These are phyloP conservation scores for Xenops minutus DNA, from an alignment of 2,797 vertebrate species.

Conservation along the genomic window DNA sequence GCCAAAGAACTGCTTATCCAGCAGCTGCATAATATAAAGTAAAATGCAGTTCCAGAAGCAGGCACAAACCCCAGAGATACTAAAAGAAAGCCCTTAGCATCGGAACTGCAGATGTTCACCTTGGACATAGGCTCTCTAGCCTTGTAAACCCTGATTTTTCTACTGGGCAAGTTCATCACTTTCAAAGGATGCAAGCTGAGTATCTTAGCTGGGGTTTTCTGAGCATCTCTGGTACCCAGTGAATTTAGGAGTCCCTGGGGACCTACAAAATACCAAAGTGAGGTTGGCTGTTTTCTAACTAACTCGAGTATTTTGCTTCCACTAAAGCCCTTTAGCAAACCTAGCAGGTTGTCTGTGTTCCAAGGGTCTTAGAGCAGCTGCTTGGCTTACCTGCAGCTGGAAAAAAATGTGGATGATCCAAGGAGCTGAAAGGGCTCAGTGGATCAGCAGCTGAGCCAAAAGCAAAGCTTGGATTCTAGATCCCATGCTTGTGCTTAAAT, in stretches of 20 bases:
- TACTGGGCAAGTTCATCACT: not conserved
- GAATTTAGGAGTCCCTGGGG: not conserved
- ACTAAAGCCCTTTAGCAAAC: not conserved
- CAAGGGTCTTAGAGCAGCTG: not conserved
- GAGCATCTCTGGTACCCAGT: not conserved
- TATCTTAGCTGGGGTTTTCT: not conserved
- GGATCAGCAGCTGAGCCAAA: not conserved
- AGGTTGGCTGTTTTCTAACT: not conserved
- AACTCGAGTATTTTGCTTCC: not conserved
- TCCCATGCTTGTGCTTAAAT: not conserved
- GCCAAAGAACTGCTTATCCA: not conserved
- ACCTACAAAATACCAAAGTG: not conserved
- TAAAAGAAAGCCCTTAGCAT: not conserved
- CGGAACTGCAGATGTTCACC: not conserved
- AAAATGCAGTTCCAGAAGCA: not conserved
- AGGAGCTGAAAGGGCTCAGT: not conserved
- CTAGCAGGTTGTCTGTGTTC: not conserved
- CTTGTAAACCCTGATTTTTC: not conserved
- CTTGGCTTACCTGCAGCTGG: not conserved
- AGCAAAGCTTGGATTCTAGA: not conserved
- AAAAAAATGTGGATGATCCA: not conserved
- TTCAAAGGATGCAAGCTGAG: not conserved
- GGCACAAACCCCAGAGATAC: not conserved
- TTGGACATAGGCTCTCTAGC: not conserved
- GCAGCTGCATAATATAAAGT: not conserved